Conservation (phyloP, 2,888 invertebrate genomes). For the Pristionchus japonicus region DNA sequence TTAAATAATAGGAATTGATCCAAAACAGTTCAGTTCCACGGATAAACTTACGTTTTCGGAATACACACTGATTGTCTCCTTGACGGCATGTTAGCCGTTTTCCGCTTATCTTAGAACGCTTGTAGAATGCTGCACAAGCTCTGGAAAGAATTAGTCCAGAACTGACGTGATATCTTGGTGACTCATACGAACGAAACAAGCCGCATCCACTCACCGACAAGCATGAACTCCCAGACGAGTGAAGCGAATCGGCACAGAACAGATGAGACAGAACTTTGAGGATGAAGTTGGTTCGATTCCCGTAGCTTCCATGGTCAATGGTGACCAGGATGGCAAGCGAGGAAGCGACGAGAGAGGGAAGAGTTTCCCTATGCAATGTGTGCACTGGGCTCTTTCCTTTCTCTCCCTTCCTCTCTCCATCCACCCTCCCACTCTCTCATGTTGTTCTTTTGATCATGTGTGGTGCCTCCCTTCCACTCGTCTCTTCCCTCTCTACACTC, state of each 20-base stretch:
- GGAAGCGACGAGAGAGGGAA: neutral
- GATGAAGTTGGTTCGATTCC: neutral
- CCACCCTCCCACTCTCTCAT: neutral
- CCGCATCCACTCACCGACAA: neutral
- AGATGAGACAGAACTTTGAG: neutral
- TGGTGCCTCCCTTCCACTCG: neutral
- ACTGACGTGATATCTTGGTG: neutral
- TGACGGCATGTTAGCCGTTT: neutral
- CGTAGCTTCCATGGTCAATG: neutral
- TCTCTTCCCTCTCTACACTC: too few species aligned
- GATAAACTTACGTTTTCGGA: neutral
- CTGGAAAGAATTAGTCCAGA: neutral
- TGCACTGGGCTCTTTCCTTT: neutral
- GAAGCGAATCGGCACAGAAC: neutral
- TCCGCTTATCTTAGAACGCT: neutral
- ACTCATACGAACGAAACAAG: neutral
- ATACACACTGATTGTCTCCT: neutral
- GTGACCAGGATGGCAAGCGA: neutral
- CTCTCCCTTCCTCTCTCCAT: neutral
- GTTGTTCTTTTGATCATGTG: neutral
- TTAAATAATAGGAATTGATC: neutral
- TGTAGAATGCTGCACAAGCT: conserved; percentile 12
- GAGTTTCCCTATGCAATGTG: neutral
- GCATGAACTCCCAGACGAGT: neutral
- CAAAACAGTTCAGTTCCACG: neutral